Evolutionary conservation across 2,113 vertebrate genomes (phyloP), one percentile per base, ranked within the genome.

Genomic region (Osmerus mordax): DNA sequence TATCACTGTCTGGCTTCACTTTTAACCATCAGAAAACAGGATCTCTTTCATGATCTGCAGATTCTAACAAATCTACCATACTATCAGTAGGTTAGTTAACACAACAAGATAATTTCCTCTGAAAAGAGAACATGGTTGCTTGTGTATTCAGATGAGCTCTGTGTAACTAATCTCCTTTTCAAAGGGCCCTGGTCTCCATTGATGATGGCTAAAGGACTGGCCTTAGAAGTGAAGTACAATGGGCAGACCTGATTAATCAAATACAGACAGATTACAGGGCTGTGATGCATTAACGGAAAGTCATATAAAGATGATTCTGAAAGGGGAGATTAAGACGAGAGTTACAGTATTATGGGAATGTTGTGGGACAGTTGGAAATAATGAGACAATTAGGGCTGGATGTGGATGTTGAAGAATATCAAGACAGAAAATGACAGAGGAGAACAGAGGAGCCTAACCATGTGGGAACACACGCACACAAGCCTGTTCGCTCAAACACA

Each of bases 181-280:
- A 82, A 88, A 89, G 85, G 80, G 87, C 72, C 70, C 87, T 82
- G 83, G 77, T 75, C 75, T 79, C 87, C 81, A 89, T 82, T 88
- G 88, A 91, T 87, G 87, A 89, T 86, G 76, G 77, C 76, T 84
- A 87, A 64, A 84, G 72, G 78, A 72, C 79, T 78, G 78, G 87
- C 80, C 86, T 90, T 88, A 89, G 85, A 91, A 89, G 82, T 91
- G 82, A 80, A 74, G 85, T 85, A 91, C 90, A 91, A 90, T 87
- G 83, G 84, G 75, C 79, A 66, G 80, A 88, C 86, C 87, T 89
- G 89, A 91, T 90, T 85, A 91, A 86, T 86, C 87, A 89, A 91
- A 91, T 86, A 84, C 87, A 85, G 81, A 78, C 81, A 85, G 83
- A 91, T 91, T 88, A 92, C 80, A 86, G 86, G 83, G 82, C 87